phyloP scores from a whole-genome alignment of 2,113 vertebrate genomes.

The Scomber scombrus region DNA sequence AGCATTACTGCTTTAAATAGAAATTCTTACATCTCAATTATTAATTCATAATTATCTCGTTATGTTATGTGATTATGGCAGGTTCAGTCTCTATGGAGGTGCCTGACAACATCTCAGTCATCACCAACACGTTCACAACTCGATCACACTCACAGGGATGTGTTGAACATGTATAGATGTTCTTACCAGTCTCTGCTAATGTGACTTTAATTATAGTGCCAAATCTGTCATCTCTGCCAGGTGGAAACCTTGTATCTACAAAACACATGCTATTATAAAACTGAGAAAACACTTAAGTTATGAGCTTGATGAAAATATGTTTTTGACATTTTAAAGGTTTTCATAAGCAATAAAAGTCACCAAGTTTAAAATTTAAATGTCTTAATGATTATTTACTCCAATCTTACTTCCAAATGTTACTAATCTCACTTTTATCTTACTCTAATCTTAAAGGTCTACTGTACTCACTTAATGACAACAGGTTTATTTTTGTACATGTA shows the following conservation, averaged over 20 bases:
- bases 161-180: neutral
- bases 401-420: too few species aligned
- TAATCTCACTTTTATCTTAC: too few species aligned
- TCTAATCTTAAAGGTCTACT: too few species aligned
- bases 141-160: neutral
- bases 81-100: neutral
- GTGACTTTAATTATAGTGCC: neutral
- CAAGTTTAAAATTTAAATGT: too few species aligned
- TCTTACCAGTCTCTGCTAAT: accelerated
- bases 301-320: neutral
- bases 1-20: too few species aligned
- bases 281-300: neutral
- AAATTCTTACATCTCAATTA: too few species aligned
- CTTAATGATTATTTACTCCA: too few species aligned
- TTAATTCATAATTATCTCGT: constrained; percentile 1
- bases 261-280: neutral
- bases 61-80: neutral
- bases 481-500: neutral
- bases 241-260: neutral
- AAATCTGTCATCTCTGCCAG: too few species aligned
- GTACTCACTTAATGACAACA: neutral
- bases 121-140: neutral
- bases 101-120: neutral
- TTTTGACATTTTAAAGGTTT: neutral
- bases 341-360: neutral